Evolutionary conservation across 2,797 vertebrate species (phyloP).

Genomic region (Lithobates pipiens): DNA sequence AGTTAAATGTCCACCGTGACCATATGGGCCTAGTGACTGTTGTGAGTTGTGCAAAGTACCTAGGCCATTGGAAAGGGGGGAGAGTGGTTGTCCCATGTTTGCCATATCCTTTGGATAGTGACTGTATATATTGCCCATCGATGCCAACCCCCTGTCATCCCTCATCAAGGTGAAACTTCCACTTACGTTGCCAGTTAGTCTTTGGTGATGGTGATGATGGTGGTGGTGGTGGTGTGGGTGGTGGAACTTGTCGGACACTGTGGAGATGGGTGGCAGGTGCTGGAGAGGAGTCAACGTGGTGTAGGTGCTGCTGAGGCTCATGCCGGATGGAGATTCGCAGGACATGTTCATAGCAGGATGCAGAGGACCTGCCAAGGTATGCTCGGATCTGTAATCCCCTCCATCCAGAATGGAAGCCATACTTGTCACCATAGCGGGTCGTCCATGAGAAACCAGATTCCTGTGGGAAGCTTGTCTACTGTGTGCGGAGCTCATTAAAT

Average conservation of each 20-base stretch:
- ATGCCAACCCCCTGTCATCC: conserved; percentile 90
- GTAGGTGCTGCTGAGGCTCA: conserved; percentile 94
- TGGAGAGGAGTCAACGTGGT: conserved; percentile 94
- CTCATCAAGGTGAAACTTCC: conserved; percentile 95
- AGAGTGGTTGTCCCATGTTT: conserved; percentile 90
- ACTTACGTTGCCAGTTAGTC: conserved; percentile 88
- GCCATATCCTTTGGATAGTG: conserved; percentile 96
- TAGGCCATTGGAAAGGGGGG: conserved; percentile 90
- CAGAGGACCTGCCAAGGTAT: conserved; percentile 83
- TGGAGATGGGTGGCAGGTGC: conserved; percentile 93
- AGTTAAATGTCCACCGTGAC: conserved; percentile 86
- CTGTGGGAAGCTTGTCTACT: conserved; percentile 87
- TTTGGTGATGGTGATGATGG: conserved; percentile 82
- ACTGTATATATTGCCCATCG: conserved; percentile 93
- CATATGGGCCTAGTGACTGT: conserved; percentile 89
- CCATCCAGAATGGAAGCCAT: conserved; percentile 96
- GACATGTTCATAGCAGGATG: conserved; percentile 97
- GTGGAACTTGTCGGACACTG: conserved; percentile 95
- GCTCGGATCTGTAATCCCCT: conserved; percentile 86
- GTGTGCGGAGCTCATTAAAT: conserved; percentile 91
- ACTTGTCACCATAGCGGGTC: conserved; percentile 92
- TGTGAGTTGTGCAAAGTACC: conserved; percentile 89
- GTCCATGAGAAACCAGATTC: conserved; percentile 90
- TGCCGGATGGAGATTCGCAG: conserved; percentile 88
- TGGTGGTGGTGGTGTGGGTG: conserved; percentile 80